Conservation (phyloP, 2,113 vertebrate species). For the Calyptomena viridis region DNA sequence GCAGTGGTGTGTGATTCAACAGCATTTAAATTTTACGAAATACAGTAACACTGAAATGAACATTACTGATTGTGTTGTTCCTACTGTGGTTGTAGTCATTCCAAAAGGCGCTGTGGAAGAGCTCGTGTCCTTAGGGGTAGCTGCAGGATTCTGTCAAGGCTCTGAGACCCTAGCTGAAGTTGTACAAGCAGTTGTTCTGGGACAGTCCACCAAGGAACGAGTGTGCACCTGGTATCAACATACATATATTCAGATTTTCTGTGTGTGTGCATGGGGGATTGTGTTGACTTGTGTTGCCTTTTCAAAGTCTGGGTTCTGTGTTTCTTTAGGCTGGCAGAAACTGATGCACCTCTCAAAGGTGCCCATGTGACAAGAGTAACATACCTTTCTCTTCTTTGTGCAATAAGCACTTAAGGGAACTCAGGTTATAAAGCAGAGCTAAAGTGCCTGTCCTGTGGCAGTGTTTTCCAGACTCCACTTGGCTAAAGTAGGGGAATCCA, state of each 20-base stretch:
- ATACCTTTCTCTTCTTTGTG: not conserved
- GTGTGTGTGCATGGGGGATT: too few relatives aligned
- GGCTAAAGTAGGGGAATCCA: not conserved
- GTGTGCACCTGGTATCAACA: too few relatives aligned
- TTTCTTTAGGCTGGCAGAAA: too few relatives aligned
- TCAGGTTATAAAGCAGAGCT: not conserved
- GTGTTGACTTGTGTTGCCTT: too few relatives aligned
- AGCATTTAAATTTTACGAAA: not conserved
- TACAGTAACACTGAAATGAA: not conserved
- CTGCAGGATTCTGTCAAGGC: not conserved
- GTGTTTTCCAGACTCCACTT: not conserved
- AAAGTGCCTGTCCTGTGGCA: not conserved
- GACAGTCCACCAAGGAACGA: not conserved
- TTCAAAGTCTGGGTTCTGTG: too few relatives aligned
- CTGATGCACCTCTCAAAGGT: too few relatives aligned
- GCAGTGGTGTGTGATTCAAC: accelerated
- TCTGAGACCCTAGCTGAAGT: not conserved
- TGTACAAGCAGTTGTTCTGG: not conserved
- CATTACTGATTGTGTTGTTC: not conserved
- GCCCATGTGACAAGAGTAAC: not conserved
- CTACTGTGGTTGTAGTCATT: not conserved
- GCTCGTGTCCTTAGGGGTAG: not conserved
- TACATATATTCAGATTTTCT: too few relatives aligned
- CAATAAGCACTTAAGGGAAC: not conserved
- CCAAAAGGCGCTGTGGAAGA: not conserved